Base-by-base conservation (phyloP, 1,140 invertebrate species). In the Bombus soroeensis region DNA sequence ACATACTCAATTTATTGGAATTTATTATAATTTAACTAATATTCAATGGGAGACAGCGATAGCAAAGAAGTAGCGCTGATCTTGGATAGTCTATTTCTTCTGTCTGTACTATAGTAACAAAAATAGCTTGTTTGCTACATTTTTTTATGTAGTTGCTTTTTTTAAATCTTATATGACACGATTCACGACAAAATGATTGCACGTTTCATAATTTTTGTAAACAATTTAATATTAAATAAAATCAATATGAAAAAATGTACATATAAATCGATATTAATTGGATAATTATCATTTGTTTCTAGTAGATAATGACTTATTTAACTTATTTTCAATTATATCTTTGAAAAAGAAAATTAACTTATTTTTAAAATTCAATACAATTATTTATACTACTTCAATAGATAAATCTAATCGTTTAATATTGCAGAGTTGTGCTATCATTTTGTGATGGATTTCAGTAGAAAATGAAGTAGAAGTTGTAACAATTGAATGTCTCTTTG, bases 41-140 rank as follows among this genome's bases (percentile, higher is more conserved):
- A 39, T 41, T 37, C 70, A 72, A 72, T 39, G 28, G 70, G 39
- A 28, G n/a, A 18, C 15, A n/a, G 12, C 25, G 47, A 53, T 41
- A 25, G 6, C 9, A 73, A 39, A 28, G 8, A 15, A n/a, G 28
- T n/a, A 41, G 28, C 13, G 71, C 25, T 41, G 39, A 43, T 41
- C 3, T 47, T 32, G n/a, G 28, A 74, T 47, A 47, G 72, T 74
- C 72, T 74, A 74, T 74, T 74, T 74, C 72, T 74, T 74, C n/a
- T 74, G 72, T 74, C 72, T 74, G 39, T 47, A 34, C 72, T 74
- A 74, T 74, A 74, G 39, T 47, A 47, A 74, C n/a, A 22, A 43
- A 47, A 22, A 25, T 74, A 74, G 39, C 71, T 73, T 73, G 71
- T 73, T 39, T 41, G 10, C 15, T 9, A n/a, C 12, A 43, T 10